Conservation (phyloP, 2,113 vertebrate genomes). For the Tychaedon coryphoeus region DNA sequence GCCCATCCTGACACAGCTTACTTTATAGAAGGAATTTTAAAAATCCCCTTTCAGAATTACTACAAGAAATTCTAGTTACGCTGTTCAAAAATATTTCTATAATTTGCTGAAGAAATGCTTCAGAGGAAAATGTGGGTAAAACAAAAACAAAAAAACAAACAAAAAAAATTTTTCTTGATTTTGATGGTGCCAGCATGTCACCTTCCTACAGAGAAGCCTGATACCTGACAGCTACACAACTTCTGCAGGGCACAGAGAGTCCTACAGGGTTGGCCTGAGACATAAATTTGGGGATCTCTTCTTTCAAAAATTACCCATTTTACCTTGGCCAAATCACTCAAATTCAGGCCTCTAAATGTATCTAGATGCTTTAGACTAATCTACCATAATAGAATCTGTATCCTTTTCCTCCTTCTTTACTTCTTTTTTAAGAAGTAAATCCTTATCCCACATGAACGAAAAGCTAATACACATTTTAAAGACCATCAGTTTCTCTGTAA, state of each 20-base stretch:
- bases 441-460: accelerated
- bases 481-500: background rate
- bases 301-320: background rate
- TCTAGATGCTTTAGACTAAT: background rate
- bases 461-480: background rate
- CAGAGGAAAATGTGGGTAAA: background rate
- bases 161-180: background rate
- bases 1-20: background rate
- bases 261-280: background rate
- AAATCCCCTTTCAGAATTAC: background rate
- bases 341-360: background rate
- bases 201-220: background rate
- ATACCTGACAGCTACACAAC: background rate
- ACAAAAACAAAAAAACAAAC: too few species aligned
- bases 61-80: background rate
- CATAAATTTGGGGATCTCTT: background rate
- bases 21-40: background rate
- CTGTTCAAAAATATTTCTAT: background rate
- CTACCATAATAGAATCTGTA: background rate
- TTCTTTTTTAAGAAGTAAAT: background rate
- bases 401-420: background rate
- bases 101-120: background rate
- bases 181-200: background rate
- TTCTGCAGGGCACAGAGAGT: background rate
- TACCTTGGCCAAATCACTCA: background rate